Conservation (phyloP, 2,797 vertebrate species). For the Myotis planiceps region DNA sequence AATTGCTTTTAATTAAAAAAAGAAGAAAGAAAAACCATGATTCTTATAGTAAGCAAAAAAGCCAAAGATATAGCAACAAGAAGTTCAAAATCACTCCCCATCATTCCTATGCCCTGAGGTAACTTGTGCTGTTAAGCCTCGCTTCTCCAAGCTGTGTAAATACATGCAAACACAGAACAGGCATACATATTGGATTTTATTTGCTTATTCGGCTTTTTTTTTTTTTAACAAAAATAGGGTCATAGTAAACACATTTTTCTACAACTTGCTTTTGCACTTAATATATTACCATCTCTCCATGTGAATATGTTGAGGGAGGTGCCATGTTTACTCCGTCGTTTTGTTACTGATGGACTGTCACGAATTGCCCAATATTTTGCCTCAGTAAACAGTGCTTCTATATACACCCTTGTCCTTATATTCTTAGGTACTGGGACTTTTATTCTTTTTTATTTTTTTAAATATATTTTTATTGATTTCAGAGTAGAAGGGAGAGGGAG, state of each 20-base stretch:
- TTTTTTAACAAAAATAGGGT: background rate
- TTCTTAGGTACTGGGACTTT: background rate
- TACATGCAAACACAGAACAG: background rate
- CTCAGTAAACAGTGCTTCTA: background rate
- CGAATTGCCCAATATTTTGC: background rate
- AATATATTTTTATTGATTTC: too few relatives aligned
- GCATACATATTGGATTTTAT: background rate
- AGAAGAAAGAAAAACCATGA: background rate
- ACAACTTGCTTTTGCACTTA: background rate
- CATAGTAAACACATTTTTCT: background rate
- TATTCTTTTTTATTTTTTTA: too few relatives aligned
- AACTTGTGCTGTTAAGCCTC: background rate
- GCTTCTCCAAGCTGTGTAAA: background rate
- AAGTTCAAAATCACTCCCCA: background rate
- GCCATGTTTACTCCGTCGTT: background rate
- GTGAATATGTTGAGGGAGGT: background rate
- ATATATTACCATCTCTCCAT: background rate
- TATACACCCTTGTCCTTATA: background rate
- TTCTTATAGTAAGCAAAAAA: background rate
- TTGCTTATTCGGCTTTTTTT: background rate
- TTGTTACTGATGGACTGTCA: background rate
- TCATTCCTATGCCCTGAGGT: background rate
- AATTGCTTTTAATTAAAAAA: slow-evolving; percentile 17
- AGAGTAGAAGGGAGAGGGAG: background rate
- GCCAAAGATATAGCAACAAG: background rate